These are phyloP conservation scores for Condylura cristata DNA, from an alignment of 2,113 vertebrate genomes.

Conservation along the genomic window DNA sequence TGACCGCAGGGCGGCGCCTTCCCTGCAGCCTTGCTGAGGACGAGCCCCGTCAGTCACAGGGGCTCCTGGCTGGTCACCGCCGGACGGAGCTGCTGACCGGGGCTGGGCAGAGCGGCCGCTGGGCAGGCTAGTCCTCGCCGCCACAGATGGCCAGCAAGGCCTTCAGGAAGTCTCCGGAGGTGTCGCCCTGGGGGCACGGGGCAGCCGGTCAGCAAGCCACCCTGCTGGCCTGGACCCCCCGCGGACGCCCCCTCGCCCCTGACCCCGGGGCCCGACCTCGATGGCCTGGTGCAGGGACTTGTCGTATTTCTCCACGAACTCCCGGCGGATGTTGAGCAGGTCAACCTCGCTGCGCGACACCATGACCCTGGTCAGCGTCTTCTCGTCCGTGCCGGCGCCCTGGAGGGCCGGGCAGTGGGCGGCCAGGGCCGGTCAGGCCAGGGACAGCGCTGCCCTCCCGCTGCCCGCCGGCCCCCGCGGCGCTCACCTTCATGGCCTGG, in stretches of 20 bases:
- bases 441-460: background rate
- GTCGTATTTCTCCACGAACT: conserved; percentile 95
- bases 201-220: background rate
- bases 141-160: conserved; percentile 94
- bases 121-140: conserved; percentile 90
- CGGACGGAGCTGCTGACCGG: background rate
- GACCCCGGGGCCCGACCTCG: conserved; percentile 96
- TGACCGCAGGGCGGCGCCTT: conserved; percentile 21
- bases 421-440: background rate
- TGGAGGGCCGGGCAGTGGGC: conserved; percentile 63
- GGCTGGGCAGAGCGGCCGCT: conserved; percentile 61
- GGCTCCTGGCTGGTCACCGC: too few relatives aligned
- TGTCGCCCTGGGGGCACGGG: conserved; percentile 91
- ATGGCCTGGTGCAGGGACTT: conserved; percentile 94
- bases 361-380: conserved; percentile 95
- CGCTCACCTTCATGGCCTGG: conserved; percentile 97
- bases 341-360: conserved; percentile 95
- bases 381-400: conserved; percentile 96
- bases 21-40: background rate
- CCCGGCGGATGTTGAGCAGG: conserved; percentile 94
- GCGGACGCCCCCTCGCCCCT: background rate
- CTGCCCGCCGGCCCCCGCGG: too few relatives aligned
- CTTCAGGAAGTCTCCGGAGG: conserved; percentile 96
- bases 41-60: background rate
- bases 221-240: background rate